Conservation (phyloP, 2,888 invertebrate species). For the Chrysotoxum bicinctum region DNA sequence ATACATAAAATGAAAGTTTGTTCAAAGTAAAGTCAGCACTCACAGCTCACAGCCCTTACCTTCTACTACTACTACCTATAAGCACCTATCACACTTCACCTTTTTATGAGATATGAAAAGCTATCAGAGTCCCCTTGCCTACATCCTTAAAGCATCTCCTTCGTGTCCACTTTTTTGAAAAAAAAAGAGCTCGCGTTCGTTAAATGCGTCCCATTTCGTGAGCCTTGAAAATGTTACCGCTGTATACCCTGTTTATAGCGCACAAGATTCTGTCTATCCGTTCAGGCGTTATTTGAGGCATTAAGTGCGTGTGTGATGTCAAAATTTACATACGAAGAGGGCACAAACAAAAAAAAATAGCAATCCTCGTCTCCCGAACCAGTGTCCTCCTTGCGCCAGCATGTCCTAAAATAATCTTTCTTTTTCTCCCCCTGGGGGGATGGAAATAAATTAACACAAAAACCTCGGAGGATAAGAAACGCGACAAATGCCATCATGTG, state of each 20-base stretch:
- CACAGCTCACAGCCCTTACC: background rate
- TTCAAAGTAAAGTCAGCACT: background rate
- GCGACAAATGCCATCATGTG: constrained; percentile 72
- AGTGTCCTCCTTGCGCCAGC: constrained; percentile 20
- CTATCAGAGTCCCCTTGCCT: constrained; percentile 46
- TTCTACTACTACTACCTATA: background rate
- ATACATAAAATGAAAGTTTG: background rate
- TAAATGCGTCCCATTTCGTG: constrained; percentile 67
- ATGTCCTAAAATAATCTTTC: constrained; percentile 66
- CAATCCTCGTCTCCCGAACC: constrained; percentile 27
- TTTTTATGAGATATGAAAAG: constrained; percentile 67
- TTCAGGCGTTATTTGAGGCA: constrained; percentile 69
- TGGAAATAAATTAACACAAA: constrained; percentile 73
- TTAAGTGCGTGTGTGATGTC: constrained; percentile 75
- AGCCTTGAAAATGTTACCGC: constrained; percentile 55
- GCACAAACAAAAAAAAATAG: constrained; percentile 41
- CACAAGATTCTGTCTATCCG: constrained; percentile 47
- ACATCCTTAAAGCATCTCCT: constrained; percentile 1
- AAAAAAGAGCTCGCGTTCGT: constrained; percentile 36
- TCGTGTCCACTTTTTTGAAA: constrained; percentile 4
- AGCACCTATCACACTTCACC: constrained; percentile 45
- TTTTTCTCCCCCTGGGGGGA: constrained; percentile 67
- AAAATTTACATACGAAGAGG: constrained; percentile 75
- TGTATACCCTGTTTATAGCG: constrained; percentile 34
- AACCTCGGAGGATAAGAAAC: constrained; percentile 72